These are phyloP conservation scores for Cygnus olor DNA, from an alignment of 2,797 vertebrate genomes.

Conservation along the genomic window DNA sequence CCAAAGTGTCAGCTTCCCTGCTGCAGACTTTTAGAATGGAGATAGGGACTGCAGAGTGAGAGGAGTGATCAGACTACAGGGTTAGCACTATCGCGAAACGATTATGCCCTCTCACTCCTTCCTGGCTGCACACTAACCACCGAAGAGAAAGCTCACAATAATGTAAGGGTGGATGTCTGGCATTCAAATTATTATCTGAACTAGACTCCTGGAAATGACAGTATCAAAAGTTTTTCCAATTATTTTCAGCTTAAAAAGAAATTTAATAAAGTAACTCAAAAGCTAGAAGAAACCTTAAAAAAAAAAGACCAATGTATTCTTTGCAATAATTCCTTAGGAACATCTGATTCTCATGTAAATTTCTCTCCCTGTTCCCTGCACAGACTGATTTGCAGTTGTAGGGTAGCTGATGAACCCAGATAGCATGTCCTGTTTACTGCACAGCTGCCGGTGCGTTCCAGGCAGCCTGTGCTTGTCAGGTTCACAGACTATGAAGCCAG, in stretches of 20 bases:
- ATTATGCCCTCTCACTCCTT: not conserved
- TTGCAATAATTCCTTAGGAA: conserved; percentile 9
- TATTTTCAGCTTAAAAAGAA: not conserved
- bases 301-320: not conserved
- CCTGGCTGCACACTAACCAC: not conserved
- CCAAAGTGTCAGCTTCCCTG: conserved; percentile 39
- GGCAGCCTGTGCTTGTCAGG: not conserved
- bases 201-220: not conserved
- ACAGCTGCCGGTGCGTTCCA: not conserved
- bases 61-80: conserved; percentile 40
- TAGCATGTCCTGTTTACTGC: not conserved
- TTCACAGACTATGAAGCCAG: not conserved
- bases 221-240: not conserved
- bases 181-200: not conserved
- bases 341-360: not conserved
- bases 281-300: not conserved
- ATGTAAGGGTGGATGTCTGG: not conserved
- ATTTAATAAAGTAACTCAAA: not conserved
- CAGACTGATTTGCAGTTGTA: not conserved
- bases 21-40: conserved; percentile 71
- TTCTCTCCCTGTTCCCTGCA: not conserved
- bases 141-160: not conserved
- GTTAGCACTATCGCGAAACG: not conserved
- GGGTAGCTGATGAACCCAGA: not conserved
- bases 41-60: conserved; percentile 16